phyloP scores from a whole-genome alignment of 2,797 vertebrate species.

The Thunnus albacares region DNA sequence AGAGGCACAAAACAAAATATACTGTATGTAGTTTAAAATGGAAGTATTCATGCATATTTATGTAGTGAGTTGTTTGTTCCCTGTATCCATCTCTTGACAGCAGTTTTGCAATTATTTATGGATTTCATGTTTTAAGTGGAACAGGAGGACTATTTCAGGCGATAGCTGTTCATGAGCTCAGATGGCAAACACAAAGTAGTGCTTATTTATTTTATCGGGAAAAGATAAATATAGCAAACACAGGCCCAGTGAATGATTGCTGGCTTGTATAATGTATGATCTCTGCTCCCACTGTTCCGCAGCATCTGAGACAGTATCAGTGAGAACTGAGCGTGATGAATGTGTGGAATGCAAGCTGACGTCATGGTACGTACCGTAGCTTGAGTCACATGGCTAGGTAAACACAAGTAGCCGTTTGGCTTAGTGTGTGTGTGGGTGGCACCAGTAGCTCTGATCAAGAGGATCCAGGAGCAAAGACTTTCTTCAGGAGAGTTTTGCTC shows the following conservation, averaged over 20 bases:
- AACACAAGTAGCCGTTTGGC: constrained; percentile 67
- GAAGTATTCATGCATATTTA: constrained; percentile 57
- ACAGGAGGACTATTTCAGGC: constrained; percentile 77
- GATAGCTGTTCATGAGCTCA: constrained; percentile 56
- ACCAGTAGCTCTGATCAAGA: constrained; percentile 39
- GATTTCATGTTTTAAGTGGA: constrained; percentile 67
- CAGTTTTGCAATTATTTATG: constrained; percentile 74
- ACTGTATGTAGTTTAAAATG: constrained; percentile 12
- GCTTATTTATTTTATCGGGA: constrained; percentile 72
- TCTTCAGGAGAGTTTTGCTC: constrained; percentile 40
- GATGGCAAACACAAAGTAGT: constrained; percentile 60
- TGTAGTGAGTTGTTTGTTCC: constrained; percentile 60
- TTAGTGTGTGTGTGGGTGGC: constrained; percentile 43
- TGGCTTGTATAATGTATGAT: constrained; percentile 64
- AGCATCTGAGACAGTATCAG: constrained; percentile 67
- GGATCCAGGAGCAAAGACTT: constrained; percentile 49
- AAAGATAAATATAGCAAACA: constrained; percentile 67
- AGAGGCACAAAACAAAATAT: constrained; percentile 27
- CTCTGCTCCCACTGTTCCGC: constrained; percentile 59
- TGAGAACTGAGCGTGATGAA: constrained; percentile 74
- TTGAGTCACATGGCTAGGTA: constrained; percentile 77
- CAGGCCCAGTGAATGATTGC: constrained; percentile 61
- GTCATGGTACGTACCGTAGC: constrained; percentile 63
- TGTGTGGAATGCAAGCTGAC: constrained; percentile 77
- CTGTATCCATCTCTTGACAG: constrained; percentile 65